Base-by-base conservation (phyloP, 2,113 vertebrate genomes). In the Stercorarius parasiticus region DNA sequence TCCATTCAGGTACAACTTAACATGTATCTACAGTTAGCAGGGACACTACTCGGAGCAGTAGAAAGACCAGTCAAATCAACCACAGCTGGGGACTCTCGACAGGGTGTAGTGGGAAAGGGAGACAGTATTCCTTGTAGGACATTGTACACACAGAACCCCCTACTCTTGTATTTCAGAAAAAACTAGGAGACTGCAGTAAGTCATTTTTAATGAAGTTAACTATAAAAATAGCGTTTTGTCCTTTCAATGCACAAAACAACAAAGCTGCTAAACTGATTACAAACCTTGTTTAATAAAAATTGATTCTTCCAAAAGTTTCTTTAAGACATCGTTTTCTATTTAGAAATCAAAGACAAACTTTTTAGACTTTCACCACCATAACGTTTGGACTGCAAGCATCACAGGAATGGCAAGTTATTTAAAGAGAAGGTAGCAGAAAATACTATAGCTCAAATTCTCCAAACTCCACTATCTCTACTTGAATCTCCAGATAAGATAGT, bases 371-470 rank as follows among this genome's bases (percentile, higher is more conserved):
- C 9, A 34, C 14, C 15, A 50, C 5, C 9, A 7, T 10, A 11
- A 32, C 0, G 0, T 55, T 47, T 36, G 40, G 40, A 85, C 29
- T 29, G 9, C 13, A 50, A 15, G 23, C 13, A 26, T 5, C 11
- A 0, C 30, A n/a, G 14, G 20, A 70, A 15, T 5, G 4, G 15
- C 3, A 83, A 66, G 55, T 79, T 71, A 79, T 34, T 86, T 74
- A 27, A 92, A 91, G 40, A 53, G 74, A 67, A 79, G 15, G 32
- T 53, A 58, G 13, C 17, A 71, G n/a, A 70, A 88, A 88, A 66
- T 15, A 36, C 9, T 32, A 9, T 8, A 66, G 25, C 42, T 86
- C 29, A 84, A 55, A 11, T 2, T 3, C 52, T 38, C 9, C 26
- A 45, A 55, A 64, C 43, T 34, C n/a, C 10, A 15, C 40, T 50